Conservation (phyloP, 2,113 vertebrate genomes). For the Zapus hudsonius region DNA sequence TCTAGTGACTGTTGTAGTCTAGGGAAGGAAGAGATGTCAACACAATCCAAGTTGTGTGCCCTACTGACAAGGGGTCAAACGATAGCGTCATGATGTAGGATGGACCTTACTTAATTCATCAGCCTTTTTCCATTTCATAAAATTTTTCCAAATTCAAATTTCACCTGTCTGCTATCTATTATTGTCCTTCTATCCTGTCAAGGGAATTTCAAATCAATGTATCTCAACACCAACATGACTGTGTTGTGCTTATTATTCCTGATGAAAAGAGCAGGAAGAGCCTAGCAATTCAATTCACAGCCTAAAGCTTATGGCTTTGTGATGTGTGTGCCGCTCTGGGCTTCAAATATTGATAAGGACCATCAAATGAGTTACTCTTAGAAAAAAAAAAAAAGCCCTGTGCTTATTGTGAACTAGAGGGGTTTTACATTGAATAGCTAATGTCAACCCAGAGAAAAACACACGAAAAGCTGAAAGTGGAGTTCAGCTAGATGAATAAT, state of each 20-base stretch:
- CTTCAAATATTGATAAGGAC: constrained; percentile 67
- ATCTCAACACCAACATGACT: constrained; percentile 20
- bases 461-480: constrained; percentile 47
- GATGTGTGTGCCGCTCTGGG: not conserved
- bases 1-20: too few species aligned
- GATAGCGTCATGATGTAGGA: not conserved
- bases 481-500: constrained; percentile 73
- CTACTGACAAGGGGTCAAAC: not conserved
- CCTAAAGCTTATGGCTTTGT: constrained; percentile 54
- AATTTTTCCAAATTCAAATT: constrained; percentile 52
- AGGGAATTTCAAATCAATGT: constrained; percentile 50
- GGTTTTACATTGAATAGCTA: constrained; percentile 40
- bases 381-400: constrained; percentile 46
- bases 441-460: constrained; percentile 43
- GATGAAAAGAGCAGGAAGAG: constrained; percentile 22
- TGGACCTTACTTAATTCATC: not conserved
- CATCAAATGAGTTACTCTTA: constrained; percentile 16
- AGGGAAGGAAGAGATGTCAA: not conserved
- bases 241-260: not conserved
- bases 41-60: not conserved
- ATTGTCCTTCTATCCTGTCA: constrained; percentile 26
- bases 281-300: constrained; percentile 26
- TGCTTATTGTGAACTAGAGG: constrained; percentile 42
- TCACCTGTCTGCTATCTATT: not conserved
- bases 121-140: constrained; percentile 31